Evolutionary conservation across 2,113 vertebrate species (phyloP), one percentile per base, ranked within the genome.

Genomic region (Ctenodactylus gundi): DNA sequence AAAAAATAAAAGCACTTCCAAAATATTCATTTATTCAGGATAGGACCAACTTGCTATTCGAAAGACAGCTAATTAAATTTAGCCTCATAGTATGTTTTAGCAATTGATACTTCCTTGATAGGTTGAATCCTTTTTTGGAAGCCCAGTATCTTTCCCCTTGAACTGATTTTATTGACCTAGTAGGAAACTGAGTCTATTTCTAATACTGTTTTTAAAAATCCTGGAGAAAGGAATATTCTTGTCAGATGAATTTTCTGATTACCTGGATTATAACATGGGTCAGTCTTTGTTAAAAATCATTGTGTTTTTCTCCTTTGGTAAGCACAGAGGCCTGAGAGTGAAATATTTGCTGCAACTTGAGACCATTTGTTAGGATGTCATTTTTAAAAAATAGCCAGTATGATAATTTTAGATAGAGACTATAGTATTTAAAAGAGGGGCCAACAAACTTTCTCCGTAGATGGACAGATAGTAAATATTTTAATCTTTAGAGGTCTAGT

Each of bases 21-120:
- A 92, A 20, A 95, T 60, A 83, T 41, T 96, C 62, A 96, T 96
- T 97, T 95, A 96, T 97, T 95, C 93, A 87, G 89, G 95, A 82
- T 91, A 88, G 92, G 58, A 84, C 93, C 77, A 81, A 85, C 90
- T 94, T 88, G 36, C 81, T 97, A 95, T 97, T 97, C 95, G n/a
- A 88, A 57, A 96, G 75, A 95, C 85, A 96, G 76, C 44, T 49
- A 60, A 95, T 95, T 88, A 85, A 85, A 81, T 76, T 72, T n/a
- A 29, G 1, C 17, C 60, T 96, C 84, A 36, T 87, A 90, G 58
- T 27, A 70, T 95, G 51, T 49, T 95, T 87, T 96, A 60, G 90
- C 60, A 95, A 72, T 68, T 95, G 62, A 46, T 94, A 41, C 82
- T n/a, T n/a, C n/a, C n/a, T 87, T 58, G 73, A 88, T n/a, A 94